A percentile compares a stretch with the other conserved stretches of the same genome.
Conservation (phyloP, 1,140 invertebrate genomes). For the Trachymyrmex cornetzi region DNA sequence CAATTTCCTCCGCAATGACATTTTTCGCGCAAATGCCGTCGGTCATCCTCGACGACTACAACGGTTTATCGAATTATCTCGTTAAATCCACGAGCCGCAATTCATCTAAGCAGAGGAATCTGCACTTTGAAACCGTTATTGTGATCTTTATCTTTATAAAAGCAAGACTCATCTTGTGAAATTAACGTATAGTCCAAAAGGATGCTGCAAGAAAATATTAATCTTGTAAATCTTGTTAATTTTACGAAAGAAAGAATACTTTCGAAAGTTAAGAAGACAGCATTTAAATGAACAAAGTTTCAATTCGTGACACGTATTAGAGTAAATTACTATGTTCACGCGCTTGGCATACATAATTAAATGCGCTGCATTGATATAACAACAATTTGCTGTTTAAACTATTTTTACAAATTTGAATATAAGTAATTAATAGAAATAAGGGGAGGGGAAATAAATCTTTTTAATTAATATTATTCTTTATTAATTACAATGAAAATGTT, state of each 20-base stretch:
- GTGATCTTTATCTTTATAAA: neutral
- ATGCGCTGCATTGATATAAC: neutral
- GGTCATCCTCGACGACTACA: neutral
- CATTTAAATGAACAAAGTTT: neutral
- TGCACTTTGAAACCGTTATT: neutral
- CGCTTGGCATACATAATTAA: neutral
- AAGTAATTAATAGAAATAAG: neutral
- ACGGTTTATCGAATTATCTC: conserved; percentile 33
- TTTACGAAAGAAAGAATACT: neutral
- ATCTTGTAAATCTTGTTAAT: conserved; percentile 10
- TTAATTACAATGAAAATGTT: neutral
- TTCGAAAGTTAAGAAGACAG: neutral
- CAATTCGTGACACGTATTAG: neutral
- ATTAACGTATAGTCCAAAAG: neutral
- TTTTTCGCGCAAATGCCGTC: conserved; percentile 14
- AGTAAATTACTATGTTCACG: neutral
- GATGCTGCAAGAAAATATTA: neutral
- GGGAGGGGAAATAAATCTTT: neutral
- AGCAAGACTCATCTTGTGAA: neutral
- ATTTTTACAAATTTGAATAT: conserved; percentile 9
- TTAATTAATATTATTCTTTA: conserved; percentile 3
- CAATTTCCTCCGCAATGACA: conserved; percentile 1
- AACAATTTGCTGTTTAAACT: neutral
- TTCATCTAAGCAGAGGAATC: conserved; percentile 11
- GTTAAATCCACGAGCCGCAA: neutral